These are phyloP conservation scores for Fulica atra DNA, from an alignment of 2,113 vertebrate species.

Conservation along the genomic window DNA sequence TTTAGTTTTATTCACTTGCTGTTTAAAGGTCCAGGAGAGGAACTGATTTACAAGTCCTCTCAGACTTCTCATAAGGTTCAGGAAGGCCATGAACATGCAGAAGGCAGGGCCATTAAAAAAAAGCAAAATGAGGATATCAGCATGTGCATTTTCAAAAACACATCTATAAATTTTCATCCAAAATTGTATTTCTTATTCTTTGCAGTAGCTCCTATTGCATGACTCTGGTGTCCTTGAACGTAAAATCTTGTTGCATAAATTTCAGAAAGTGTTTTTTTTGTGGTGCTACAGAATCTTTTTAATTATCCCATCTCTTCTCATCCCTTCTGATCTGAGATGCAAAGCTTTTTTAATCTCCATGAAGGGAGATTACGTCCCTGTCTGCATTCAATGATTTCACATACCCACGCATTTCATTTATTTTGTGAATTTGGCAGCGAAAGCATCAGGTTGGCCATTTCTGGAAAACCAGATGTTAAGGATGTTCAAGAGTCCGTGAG, in stretches of 20 bases:
- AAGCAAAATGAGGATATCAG: not conserved
- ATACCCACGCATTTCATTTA: not conserved
- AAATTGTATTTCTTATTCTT: not conserved
- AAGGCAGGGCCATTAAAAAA: not conserved
- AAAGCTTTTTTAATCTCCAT: not conserved
- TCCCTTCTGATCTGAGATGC: not conserved
- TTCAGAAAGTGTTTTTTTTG: constrained; percentile 5
- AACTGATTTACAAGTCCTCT: not conserved
- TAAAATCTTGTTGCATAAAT: not conserved
- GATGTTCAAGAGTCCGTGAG: not conserved
- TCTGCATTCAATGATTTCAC: not conserved
- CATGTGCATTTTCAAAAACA: not conserved
- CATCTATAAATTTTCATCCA: not conserved
- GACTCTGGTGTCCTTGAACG: not conserved
- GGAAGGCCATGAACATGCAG: not conserved
- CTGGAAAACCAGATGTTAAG: not conserved
- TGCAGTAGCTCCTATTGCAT: not conserved
- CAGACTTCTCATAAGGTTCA: not conserved
- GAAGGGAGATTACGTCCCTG: not conserved
- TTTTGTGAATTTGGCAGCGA: not conserved
- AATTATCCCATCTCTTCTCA: not conserved
- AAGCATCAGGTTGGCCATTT: not conserved
- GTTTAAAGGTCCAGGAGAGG: not conserved
- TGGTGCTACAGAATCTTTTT: not conserved
- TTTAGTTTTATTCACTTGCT: constrained; percentile 3